Evolutionary conservation across 2,888 invertebrate genomes (phyloP).

Genomic region (Rotaria socialis): DNA sequence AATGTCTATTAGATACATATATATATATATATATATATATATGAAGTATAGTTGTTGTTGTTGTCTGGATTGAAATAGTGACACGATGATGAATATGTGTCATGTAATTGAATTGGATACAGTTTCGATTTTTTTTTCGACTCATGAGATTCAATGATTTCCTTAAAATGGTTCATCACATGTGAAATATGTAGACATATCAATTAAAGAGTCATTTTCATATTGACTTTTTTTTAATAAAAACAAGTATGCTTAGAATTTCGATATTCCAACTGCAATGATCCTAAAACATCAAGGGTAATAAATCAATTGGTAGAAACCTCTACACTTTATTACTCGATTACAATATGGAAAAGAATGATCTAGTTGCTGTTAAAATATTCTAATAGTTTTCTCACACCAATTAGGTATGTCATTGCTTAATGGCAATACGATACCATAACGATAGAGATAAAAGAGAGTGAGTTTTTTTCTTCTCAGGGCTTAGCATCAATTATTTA

Average conservation of each 20-base stretch:
- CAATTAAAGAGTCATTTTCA: background rate
- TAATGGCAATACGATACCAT: background rate
- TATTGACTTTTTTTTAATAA: no score
- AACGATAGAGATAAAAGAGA: background rate
- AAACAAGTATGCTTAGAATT: no score
- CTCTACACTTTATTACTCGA: no score
- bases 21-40: background rate
- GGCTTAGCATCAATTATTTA: no score
- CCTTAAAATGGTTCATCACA: background rate
- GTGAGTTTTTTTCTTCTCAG: background rate
- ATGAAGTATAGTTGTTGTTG: background rate
- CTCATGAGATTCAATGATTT: constrained; percentile 6
- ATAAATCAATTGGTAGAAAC: no score
- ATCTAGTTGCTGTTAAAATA: background rate
- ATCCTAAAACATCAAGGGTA: no score
- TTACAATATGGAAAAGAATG: background rate
- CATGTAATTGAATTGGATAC: background rate
- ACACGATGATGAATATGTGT: constrained; percentile 17
- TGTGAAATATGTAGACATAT: background rate
- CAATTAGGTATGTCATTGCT: background rate
- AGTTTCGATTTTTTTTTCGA: background rate
- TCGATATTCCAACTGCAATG: no score
- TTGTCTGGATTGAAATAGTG: constrained; percentile 29
- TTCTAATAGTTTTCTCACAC: background rate
- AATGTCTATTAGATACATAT: constrained; percentile 22